These are phyloP conservation scores for Lucilia sericata DNA, from an alignment of 1,140 invertebrate species.

Conservation along the genomic window DNA sequence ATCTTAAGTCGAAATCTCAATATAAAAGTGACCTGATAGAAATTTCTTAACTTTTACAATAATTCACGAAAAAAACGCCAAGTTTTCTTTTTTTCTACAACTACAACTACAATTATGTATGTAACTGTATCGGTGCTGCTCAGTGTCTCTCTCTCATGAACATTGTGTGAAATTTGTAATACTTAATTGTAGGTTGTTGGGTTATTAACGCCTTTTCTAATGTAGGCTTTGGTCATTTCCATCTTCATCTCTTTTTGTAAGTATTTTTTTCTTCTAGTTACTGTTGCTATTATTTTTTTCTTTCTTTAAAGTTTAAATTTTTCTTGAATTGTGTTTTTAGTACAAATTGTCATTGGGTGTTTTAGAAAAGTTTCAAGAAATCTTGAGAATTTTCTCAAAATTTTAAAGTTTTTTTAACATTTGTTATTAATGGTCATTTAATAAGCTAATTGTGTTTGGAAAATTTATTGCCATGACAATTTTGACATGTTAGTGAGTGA, in stretches of 20 bases:
- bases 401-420: too few relatives aligned
- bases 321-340: background rate
- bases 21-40: too few relatives aligned
- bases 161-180: background rate
- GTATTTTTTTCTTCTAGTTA: background rate
- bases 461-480: background rate
- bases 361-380: too few relatives aligned
- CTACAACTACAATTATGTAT: too few relatives aligned
- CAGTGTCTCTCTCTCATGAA: background rate
- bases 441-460: background rate
- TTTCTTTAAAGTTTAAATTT: background rate
- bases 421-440: conserved; percentile 6
- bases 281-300: background rate
- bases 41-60: too few relatives aligned
- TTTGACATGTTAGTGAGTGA: background rate
- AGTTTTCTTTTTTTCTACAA: too few relatives aligned
- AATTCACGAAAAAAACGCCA: too few relatives aligned
- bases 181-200: conserved; percentile 26
- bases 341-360: background rate
- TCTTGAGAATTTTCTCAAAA: too few relatives aligned
- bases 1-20: too few relatives aligned
- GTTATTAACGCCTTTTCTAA: conserved; percentile 18
- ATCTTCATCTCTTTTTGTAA: background rate
- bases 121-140: too few relatives aligned
- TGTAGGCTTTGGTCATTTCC: conserved; percentile 11